phyloP scores from a whole-genome alignment of 2,113 vertebrate genomes.

The Rana temporaria region DNA sequence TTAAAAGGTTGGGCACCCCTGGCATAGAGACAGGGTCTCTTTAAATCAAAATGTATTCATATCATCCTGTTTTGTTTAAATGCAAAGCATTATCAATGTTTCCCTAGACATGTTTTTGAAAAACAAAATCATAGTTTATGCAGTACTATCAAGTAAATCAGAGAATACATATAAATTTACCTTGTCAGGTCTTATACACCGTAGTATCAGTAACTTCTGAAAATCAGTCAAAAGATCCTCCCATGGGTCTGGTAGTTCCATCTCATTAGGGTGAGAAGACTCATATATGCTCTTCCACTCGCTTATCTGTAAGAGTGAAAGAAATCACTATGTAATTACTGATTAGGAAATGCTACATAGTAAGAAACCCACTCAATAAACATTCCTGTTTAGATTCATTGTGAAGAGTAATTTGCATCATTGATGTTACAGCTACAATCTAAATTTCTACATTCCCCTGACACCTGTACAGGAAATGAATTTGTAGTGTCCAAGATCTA shows the following conservation, averaged over 20 bases:
- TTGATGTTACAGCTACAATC: background rate
- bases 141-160: conserved; percentile 2
- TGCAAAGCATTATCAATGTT: too few species aligned
- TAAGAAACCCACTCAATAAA: conserved; percentile 13
- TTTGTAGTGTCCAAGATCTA: background rate
- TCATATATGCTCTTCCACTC: conserved; percentile 59
- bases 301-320: conserved; percentile 43
- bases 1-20: too few species aligned
- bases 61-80: background rate
- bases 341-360: conserved; percentile 10
- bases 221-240: conserved; percentile 57
- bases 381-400: conserved; percentile 25
- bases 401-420: conserved; percentile 12
- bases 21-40: background rate
- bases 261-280: conserved; percentile 61
- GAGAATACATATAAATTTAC: conserved; percentile 28
- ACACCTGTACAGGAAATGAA: background rate
- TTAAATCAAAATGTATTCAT: background rate
- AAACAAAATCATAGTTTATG: background rate
- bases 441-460: conserved; percentile 21
- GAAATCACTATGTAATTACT: conserved; percentile 41
- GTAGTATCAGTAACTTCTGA: conserved; percentile 56
- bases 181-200: conserved; percentile 59
- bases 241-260: conserved; percentile 53
- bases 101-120: too few species aligned